Conservation (phyloP, 2,797 vertebrate genomes). For the Rhinella marina region DNA sequence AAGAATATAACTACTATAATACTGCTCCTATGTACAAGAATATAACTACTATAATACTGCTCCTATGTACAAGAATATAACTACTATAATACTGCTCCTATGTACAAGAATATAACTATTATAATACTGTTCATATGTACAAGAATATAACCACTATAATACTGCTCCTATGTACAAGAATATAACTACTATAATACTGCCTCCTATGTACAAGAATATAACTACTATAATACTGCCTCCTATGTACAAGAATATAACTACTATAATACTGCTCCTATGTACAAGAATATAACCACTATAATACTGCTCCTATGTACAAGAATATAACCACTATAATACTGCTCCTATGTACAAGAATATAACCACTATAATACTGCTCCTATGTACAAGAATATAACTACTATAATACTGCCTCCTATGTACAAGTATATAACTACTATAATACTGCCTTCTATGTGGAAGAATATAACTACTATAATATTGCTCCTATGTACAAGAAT, state of each 20-base stretch:
- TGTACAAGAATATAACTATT: no score
- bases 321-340: slow-evolving; percentile 15
- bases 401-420: neutral
- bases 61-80: no score
- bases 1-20: slow-evolving; percentile 1
- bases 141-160: neutral
- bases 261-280: neutral
- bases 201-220: neutral
- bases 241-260: neutral
- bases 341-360: neutral
- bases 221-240: slow-evolving; percentile 1
- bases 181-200: neutral
- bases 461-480: slow-evolving; percentile 8
- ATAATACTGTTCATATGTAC: neutral
- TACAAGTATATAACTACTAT: slow-evolving; percentile 22
- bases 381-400: slow-evolving; percentile 18
- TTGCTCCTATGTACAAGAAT: slow-evolving; percentile 9
- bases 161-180: neutral
- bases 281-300: neutral
- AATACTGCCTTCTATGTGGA: neutral
- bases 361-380: slow-evolving; percentile 5
- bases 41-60: neutral
- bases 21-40: neutral
- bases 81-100: no score
- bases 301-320: slow-evolving; percentile 2